Conservation (phyloP, 1,140 invertebrate genomes). For the Drosophila insularis region DNA sequence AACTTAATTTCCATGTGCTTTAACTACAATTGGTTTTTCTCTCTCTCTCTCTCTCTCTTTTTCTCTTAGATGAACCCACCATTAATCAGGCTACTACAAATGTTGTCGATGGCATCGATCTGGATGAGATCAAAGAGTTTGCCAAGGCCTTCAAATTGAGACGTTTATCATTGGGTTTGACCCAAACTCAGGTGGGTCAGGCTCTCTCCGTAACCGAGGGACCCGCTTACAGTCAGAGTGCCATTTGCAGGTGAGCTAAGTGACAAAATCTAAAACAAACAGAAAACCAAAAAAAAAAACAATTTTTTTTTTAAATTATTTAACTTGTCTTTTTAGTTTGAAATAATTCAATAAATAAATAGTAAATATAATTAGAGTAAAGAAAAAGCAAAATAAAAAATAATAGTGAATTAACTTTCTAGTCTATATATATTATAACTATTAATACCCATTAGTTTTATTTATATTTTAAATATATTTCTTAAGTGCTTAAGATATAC, state of each 20-base stretch:
- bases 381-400: background rate
- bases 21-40: constrained; percentile 15
- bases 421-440: no score
- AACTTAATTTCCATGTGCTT: background rate
- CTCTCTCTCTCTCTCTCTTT: background rate
- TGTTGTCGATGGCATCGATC: constrained; percentile 97
- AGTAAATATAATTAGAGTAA: background rate
- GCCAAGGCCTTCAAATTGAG: constrained; percentile 98
- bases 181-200: constrained; percentile 97
- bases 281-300: background rate
- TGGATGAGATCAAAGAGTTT: constrained; percentile 99
- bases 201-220: constrained; percentile 97
- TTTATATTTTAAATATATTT: no score
- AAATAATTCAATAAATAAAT: background rate
- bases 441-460: no score
- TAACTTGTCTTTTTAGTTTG: background rate
- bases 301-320: background rate
- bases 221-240: constrained; percentile 98
- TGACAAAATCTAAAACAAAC: background rate
- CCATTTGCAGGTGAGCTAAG: constrained; percentile 95
- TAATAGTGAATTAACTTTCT: no score
- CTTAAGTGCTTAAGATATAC: no score
- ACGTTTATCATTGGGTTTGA: constrained; percentile 95
- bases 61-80: constrained; percentile 90
- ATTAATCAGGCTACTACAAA: constrained; percentile 97